Evolutionary conservation across 2,888 invertebrate species (phyloP).

Genomic region (Nemotelus pantherinus): DNA sequence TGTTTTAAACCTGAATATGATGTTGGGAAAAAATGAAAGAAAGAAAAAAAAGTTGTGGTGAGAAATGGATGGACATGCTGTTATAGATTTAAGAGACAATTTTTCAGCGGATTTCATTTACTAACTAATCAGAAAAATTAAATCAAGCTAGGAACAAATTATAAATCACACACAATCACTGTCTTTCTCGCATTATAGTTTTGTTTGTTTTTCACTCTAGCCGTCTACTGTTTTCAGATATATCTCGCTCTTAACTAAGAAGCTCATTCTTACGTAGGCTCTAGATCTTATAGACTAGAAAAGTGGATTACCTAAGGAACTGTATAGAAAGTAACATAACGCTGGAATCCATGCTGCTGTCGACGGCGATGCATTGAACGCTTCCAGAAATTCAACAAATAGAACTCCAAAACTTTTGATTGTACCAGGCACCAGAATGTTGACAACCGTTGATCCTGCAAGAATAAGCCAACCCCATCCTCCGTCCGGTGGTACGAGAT

Average conservation of each 20-base stretch:
- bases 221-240: neutral
- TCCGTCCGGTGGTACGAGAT: slow-evolving; percentile 82
- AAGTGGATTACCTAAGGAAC: slow-evolving; percentile 76
- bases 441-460: slow-evolving; percentile 80
- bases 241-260: neutral
- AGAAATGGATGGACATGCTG: slow-evolving; percentile 48
- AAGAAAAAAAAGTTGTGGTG: slow-evolving; percentile 43
- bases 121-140: slow-evolving; percentile 28
- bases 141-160: slow-evolving; percentile 13
- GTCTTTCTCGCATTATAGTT: neutral
- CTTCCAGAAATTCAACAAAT: slow-evolving; percentile 82
- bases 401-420: slow-evolving; percentile 89
- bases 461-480: slow-evolving; percentile 86
- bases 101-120: slow-evolving; percentile 22
- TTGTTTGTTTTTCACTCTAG: too few relatives aligned
- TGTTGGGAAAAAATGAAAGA: slow-evolving; percentile 45
- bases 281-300: too few relatives aligned
- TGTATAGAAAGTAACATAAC: slow-evolving; percentile 86
- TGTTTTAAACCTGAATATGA: slow-evolving; percentile 47
- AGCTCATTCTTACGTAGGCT: neutral
- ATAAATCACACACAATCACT: slow-evolving; percentile 32
- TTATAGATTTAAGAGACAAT: slow-evolving; percentile 38
- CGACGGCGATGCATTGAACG: slow-evolving; percentile 77
- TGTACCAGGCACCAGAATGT: slow-evolving; percentile 85
- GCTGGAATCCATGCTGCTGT: slow-evolving; percentile 87